These are phyloP conservation scores for Notoglanidium macrostoma DNA, from an alignment of 2,797 vertebrate species.

Conservation along the genomic window DNA sequence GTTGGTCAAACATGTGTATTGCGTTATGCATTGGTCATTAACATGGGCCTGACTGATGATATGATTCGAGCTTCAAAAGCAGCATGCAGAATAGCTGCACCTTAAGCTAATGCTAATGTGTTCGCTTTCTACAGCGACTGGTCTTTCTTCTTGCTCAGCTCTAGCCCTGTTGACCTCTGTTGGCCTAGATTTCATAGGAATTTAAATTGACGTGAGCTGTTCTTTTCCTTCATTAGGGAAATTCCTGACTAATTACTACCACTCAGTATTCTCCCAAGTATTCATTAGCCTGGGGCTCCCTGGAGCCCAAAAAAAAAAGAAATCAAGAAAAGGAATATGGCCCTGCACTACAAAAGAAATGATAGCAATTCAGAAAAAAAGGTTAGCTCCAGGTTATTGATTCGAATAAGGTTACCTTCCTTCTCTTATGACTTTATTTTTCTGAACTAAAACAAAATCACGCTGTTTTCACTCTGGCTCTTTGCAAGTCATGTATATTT, in stretches of 20 bases:
- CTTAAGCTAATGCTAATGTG: slow-evolving; percentile 5
- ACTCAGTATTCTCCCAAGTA: slow-evolving; percentile 23
- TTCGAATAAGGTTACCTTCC: no score
- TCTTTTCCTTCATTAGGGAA: slow-evolving; percentile 57
- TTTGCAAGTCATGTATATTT: background rate
- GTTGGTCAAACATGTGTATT: background rate
- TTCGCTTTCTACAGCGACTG: background rate
- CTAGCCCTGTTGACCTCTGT: background rate
- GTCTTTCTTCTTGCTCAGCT: background rate
- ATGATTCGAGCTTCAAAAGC: background rate
- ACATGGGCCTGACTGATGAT: background rate
- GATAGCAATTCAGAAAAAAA: background rate
- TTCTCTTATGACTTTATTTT: background rate
- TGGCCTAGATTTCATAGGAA: slow-evolving; percentile 13
- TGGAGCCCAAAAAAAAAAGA: background rate
- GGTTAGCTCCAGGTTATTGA: no score
- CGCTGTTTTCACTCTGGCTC: background rate
- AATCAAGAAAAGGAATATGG: background rate
- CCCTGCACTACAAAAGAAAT: background rate
- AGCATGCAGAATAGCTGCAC: background rate
- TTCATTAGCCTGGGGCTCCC: slow-evolving; percentile 17
- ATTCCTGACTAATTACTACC: slow-evolving; percentile 53
- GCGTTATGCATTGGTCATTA: background rate
- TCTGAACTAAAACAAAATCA: background rate
- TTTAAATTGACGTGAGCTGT: slow-evolving; percentile 26